phyloP scores from a whole-genome alignment of 2,797 vertebrate species.

The Notolabrus celidotus region DNA sequence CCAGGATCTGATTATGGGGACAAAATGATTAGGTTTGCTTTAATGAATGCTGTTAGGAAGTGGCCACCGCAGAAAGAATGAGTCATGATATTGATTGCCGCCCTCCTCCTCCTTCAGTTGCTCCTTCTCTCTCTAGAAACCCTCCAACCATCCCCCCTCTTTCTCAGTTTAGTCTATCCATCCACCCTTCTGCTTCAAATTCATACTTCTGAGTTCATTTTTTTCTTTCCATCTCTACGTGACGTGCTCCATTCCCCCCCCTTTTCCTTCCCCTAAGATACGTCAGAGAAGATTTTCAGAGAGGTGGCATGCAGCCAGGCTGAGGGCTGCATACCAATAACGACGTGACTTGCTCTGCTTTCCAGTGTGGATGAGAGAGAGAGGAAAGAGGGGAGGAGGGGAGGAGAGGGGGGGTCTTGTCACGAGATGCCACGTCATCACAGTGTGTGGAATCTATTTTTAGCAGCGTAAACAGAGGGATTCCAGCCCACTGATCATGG shows the following conservation, averaged over 20 bases:
- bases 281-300: conserved; percentile 22
- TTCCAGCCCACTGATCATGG: conserved; percentile 72
- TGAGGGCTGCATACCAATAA: conserved; percentile 59
- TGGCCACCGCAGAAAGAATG: conserved; percentile 82
- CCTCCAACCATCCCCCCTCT: not conserved
- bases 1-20: conserved; percentile 74
- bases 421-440: conserved; percentile 73
- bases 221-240: not conserved
- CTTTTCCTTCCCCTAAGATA: not conserved
- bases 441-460: conserved; percentile 79
- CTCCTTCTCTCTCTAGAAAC: conserved; percentile 17
- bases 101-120: conserved; percentile 38
- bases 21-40: conserved; percentile 84
- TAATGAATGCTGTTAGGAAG: conserved; percentile 85
- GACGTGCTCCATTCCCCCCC: not conserved
- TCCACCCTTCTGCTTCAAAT: conserved; percentile 6
- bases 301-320: conserved; percentile 27
- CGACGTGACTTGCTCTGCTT: conserved; percentile 23
- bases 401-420: conserved; percentile 41
- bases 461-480: conserved; percentile 81
- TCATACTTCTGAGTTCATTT: conserved; percentile 6
- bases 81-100: conserved; percentile 84
- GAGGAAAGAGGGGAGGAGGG: not conserved
- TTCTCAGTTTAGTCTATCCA: not conserved
- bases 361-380: conserved; percentile 25